These are phyloP conservation scores for Coelogynopora nodosa DNA, from an alignment of 2,888 invertebrate species.

Conservation along the genomic window DNA sequence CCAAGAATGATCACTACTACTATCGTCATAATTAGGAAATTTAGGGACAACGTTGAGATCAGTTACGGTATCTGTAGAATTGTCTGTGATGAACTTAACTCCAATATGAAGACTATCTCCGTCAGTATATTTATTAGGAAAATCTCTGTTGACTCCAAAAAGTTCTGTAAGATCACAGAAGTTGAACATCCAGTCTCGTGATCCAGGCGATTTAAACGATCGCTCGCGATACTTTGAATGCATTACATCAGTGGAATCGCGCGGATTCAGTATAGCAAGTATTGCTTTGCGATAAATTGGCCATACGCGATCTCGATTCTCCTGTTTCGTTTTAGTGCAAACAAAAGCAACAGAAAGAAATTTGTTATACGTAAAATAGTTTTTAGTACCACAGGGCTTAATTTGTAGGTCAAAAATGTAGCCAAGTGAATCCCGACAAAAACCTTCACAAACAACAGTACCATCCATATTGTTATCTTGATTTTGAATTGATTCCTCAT, in stretches of 20 bases:
- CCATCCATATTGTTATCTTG: not conserved
- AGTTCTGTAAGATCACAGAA: not conserved
- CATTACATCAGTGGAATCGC: not conserved
- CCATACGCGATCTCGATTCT: not conserved
- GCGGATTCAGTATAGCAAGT: not conserved
- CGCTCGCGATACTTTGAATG: not conserved
- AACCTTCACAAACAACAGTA: not conserved
- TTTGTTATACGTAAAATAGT: not conserved
- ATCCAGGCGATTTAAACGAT: not conserved
- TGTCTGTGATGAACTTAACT: not conserved
- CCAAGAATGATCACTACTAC: too few species aligned
- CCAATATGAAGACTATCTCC: not conserved
- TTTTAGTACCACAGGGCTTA: not conserved
- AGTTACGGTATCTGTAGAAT: too few species aligned
- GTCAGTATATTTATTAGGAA: not conserved
- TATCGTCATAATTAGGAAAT: too few species aligned
- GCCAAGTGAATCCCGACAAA: not conserved
- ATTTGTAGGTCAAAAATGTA: not conserved
- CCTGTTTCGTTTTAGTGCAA: not conserved
- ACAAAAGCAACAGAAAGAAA: not conserved
- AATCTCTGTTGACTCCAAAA: not conserved
- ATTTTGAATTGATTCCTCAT: not conserved
- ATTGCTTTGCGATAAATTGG: not conserved
- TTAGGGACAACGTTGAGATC: too few species aligned
- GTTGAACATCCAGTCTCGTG: not conserved